Percentiles rank a stretch among this genome's conserved stretches.
phyloP scores from a whole-genome alignment of 2,797 vertebrate genomes.

The Fistularia commersonii region DNA sequence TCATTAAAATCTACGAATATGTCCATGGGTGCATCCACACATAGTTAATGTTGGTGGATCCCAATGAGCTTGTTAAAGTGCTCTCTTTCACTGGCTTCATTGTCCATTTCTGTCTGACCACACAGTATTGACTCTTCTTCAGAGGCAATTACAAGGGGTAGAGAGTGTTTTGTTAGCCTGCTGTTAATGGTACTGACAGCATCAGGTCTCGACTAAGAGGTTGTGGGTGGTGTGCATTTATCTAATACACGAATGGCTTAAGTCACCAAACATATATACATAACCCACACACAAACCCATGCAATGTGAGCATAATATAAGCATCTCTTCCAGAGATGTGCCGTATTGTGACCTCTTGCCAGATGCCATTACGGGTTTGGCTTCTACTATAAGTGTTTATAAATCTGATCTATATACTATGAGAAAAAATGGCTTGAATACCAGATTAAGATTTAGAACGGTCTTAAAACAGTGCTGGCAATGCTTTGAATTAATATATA shows the following conservation, averaged over 20 bases:
- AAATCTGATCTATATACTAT: no score
- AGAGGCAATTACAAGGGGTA: constrained; percentile 27
- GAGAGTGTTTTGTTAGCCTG: constrained; percentile 18
- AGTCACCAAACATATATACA: neutral
- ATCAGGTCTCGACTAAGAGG: constrained; percentile 12
- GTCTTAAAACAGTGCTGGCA: neutral
- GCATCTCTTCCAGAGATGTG: no score
- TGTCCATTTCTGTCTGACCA: constrained; percentile 26
- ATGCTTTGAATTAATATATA: neutral
- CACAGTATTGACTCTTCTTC: constrained; percentile 33
- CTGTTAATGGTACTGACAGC: constrained; percentile 14
- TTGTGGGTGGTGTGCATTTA: constrained; percentile 1
- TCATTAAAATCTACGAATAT: constrained; percentile 6
- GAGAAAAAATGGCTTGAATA: no score
- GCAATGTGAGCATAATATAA: no score
- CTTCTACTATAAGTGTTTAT: no score
- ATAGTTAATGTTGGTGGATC: constrained; percentile 12
- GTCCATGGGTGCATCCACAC: neutral
- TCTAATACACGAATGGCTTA: no score
- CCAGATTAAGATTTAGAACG: no score
- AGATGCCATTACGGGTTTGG: no score
- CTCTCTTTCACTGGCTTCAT: constrained; percentile 40
- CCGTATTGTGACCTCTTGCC: no score
- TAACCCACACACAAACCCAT: no score
- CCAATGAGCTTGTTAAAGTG: constrained; percentile 29